Conservation (phyloP, 2,113 vertebrate species). For the Phaetusa simplex region DNA sequence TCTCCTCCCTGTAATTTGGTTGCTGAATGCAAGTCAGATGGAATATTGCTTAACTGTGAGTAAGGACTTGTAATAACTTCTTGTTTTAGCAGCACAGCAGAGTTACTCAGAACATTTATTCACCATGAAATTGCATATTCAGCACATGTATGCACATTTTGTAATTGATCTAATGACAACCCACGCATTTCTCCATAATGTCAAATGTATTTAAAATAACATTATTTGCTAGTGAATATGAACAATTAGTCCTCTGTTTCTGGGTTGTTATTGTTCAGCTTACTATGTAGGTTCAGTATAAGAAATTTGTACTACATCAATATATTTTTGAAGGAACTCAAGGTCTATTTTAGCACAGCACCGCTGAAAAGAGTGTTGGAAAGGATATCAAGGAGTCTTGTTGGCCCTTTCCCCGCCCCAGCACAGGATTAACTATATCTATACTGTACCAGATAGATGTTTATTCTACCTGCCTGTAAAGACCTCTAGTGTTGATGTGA, state of each 20-base stretch:
- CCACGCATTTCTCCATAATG: not conserved
- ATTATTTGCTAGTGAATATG: not conserved
- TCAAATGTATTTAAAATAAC: not conserved
- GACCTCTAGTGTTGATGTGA: not conserved
- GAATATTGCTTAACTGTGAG: not conserved
- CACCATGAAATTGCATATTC: not conserved
- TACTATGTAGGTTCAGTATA: not conserved
- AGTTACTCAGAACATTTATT: not conserved
- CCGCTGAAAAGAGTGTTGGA: not conserved
- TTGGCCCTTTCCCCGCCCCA: not conserved
- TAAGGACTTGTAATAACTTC: not conserved
- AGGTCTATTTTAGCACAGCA: not conserved
- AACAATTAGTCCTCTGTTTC: not conserved
- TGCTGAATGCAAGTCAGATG: not conserved
- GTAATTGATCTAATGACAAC: not conserved
- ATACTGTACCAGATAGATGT: not conserved
- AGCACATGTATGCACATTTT: not conserved
- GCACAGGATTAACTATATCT: not conserved
- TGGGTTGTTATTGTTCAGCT: not conserved
- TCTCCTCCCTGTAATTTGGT: not conserved
- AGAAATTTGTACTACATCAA: not conserved
- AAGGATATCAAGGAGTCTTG: not conserved
- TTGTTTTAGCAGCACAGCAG: not conserved
- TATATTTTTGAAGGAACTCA: not conserved
- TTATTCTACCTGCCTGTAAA: not conserved